Evolutionary conservation across 2,888 invertebrate species (phyloP).

Genomic region (Leucoptera coffeella): DNA sequence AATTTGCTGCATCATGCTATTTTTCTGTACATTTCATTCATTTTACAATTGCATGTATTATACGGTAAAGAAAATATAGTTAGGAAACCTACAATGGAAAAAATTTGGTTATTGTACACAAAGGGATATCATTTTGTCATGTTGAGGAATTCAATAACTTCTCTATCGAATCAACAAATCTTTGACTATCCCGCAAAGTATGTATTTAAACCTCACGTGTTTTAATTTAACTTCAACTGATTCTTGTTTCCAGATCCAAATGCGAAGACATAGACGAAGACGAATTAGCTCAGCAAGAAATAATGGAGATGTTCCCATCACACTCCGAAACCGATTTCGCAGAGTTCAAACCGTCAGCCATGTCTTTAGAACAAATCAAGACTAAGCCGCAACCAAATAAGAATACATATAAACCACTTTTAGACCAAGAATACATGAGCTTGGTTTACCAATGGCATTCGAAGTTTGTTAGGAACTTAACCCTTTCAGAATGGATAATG

Average conservation of each 20-base stretch:
- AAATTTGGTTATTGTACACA: no score
- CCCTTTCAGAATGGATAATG: slow-evolving; percentile 56
- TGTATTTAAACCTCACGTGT: no score
- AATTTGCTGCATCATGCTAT: no score
- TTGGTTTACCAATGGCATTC: slow-evolving; percentile 58
- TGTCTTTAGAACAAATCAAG: slow-evolving; percentile 43
- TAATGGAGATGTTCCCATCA: slow-evolving; percentile 65
- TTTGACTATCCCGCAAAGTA: no score
- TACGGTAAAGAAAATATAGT: no score
- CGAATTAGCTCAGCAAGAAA: slow-evolving; percentile 57
- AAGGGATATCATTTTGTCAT: no score
- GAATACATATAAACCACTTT: slow-evolving; percentile 17
- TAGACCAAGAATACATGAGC: slow-evolving; percentile 50
- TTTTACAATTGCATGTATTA: no score
- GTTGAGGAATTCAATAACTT: no score
- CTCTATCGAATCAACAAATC: no score
- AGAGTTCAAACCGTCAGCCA: slow-evolving; percentile 50
- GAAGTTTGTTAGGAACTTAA: slow-evolving; percentile 49
- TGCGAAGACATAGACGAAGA: slow-evolving; percentile 65
- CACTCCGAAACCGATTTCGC: slow-evolving; percentile 63
- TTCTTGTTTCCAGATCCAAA: slow-evolving; percentile 48
- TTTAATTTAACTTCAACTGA: slow-evolving; percentile 1
- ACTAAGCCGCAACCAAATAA: slow-evolving; percentile 8
- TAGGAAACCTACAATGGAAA: no score
- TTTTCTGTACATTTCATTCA: no score